Evolutionary conservation across 2,113 vertebrate genomes (phyloP), one percentile per base, ranked within the genome.

Genomic region (Periophthalmodon schlosseri): DNA sequence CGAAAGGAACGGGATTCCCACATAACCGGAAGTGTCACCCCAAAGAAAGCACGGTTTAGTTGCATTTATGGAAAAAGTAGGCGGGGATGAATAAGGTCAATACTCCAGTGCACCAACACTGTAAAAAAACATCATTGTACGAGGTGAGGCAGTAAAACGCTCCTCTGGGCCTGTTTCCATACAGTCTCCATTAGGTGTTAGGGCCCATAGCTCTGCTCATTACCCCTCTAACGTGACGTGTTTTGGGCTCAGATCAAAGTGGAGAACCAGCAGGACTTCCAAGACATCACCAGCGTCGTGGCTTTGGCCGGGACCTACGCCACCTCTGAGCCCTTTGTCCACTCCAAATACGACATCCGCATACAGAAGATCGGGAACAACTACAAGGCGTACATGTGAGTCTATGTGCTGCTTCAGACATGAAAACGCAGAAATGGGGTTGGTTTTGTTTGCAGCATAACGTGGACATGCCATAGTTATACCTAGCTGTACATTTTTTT

Each of bases 331-430:
- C 95, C 95, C 0, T 99, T 95, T 86, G 93, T 98, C 0, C 95
- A 95, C 82, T 99, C 97, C 93, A 99, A 99, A 80, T 99, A 98
- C 0, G 98, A 99, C 91, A 96, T 99, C 84, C 94, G 96, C 80
- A 95, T 99, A 90, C 98, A 99, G 95, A 99, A 99, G 91, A 99
- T 99, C 0, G 98, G 97, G 70, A 95, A 34, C 94, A 99, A 99
- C 94, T 99, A 99, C 94, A 99, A 99, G 91, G 97, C 97, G 4
- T 99, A 99, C 94, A 99, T 99, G 98, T 99, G 91, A 96, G 96
- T 92, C 4, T 44, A 4, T 1, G 23, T 44, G 39, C 39, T 44
- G 36, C 7, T 4, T 56, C 23, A 12, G 21, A 24, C 12, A 3
- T 16, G 1, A 60, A 14, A 13, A 58, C 16, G 4, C 50, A 52